Evolutionary conservation across 2,797 vertebrate genomes (phyloP).

Genomic region (Typhlichthys subterraneus): DNA sequence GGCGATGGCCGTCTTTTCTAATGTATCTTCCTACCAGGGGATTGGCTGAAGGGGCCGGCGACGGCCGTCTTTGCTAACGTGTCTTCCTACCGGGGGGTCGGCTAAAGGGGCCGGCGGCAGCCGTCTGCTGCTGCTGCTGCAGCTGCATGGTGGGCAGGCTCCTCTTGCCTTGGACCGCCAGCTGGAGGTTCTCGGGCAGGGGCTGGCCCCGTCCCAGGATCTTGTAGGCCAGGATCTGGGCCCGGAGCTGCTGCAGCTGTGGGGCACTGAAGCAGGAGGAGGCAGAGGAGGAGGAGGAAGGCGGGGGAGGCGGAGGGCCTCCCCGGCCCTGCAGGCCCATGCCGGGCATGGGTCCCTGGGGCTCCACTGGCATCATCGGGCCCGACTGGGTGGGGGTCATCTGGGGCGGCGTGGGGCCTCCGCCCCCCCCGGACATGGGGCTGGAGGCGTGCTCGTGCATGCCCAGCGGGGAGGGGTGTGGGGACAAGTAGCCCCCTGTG

Average conservation of each 20-base stretch:
- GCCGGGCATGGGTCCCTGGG: slow-evolving; percentile 74
- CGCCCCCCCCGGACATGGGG: slow-evolving; percentile 92
- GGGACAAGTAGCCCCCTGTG: slow-evolving; percentile 90
- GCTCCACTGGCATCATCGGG: slow-evolving; percentile 87
- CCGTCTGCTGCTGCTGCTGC: slow-evolving; percentile 67
- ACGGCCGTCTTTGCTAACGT: too few species aligned
- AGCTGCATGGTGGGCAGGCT: slow-evolving; percentile 94
- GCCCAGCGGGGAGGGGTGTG: slow-evolving; percentile 92
- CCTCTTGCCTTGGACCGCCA: slow-evolving; percentile 96
- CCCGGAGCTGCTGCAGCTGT: slow-evolving; percentile 95
- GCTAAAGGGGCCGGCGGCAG: background rate
- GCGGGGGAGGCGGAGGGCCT: slow-evolving; percentile 64
- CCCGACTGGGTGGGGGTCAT: slow-evolving; percentile 86
- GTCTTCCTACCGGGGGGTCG: background rate
- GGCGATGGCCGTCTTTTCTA: background rate
- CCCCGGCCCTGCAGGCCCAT: slow-evolving; percentile 86
- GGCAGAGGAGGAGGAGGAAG: too few species aligned
- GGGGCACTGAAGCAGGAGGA: slow-evolving; percentile 83
- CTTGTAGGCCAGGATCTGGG: slow-evolving; percentile 98
- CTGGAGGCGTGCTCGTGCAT: slow-evolving; percentile 92
- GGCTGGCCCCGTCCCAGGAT: slow-evolving; percentile 94
- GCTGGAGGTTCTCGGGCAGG: slow-evolving; percentile 94
- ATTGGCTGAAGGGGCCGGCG: slow-evolving; percentile 83
- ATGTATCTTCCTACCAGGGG: slow-evolving; percentile 78
- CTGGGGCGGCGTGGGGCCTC: slow-evolving; percentile 93